Evolutionary conservation across 2,113 vertebrate species (phyloP).

Genomic region (Sylvia atricapilla): DNA sequence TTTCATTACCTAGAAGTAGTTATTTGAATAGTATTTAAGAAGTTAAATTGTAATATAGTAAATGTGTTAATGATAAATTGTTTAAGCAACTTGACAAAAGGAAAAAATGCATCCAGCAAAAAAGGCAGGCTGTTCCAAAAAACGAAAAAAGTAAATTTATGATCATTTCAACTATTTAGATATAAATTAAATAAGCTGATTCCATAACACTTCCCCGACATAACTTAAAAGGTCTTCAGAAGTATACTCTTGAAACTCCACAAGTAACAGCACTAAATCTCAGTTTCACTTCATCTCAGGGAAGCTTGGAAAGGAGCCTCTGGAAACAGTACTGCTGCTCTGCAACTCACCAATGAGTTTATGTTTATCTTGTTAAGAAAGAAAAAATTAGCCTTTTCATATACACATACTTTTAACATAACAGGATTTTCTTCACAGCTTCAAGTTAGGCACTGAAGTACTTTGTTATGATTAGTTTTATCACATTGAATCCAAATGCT

Average conservation of each 20-base stretch:
- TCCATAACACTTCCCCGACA: neutral
- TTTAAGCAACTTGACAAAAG: neutral
- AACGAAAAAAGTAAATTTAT: neutral
- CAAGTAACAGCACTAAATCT: neutral
- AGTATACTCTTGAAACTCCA: neutral
- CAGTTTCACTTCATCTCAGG: neutral
- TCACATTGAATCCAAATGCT: constrained; percentile 13
- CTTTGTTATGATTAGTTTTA: constrained; percentile 59
- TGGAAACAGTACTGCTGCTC: neutral
- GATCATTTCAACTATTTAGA: neutral
- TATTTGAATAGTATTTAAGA: neutral
- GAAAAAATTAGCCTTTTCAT: neutral
- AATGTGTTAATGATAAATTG: neutral
- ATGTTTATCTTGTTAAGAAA: constrained; percentile 16
- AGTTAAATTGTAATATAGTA: neutral
- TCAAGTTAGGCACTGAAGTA: neutral
- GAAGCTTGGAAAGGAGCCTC: constrained; percentile 26
- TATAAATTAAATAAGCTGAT: neutral
- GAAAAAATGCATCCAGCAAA: neutral
- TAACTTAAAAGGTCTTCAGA: neutral
- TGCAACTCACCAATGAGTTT: neutral
- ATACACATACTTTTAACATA: constrained; percentile 31
- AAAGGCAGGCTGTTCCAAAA: neutral
- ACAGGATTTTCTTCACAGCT: constrained; percentile 54
- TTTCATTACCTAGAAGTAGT: neutral